Evolutionary conservation across 2,888 invertebrate genomes (phyloP), one percentile per base, ranked within the genome.

Genomic region (Odontothrips loti): DNA sequence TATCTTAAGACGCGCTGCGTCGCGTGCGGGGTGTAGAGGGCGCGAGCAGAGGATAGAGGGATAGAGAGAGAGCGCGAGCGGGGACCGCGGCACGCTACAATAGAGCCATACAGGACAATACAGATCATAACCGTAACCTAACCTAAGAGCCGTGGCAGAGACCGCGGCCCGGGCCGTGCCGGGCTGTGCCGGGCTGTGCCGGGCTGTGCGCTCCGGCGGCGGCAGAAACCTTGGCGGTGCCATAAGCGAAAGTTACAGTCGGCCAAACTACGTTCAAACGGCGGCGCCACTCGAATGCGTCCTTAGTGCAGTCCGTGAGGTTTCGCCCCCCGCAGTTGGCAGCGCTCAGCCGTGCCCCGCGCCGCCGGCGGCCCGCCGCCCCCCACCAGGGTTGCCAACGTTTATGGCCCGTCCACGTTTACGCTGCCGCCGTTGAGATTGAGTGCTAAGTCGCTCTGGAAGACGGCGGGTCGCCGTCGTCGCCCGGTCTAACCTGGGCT

Each of bases 241-340:
- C 68, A 75, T 75, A 75, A 75, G 68, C 23, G 68, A 75, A 75
- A 75, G 68, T 75, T 75, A 75, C 68, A 75, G 68, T 75, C 68
- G 27, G 23, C 68, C 68, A 75, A 75, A 75, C 68, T 75, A 75
- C 68, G 68, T 75, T 75, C 68, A 23, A 75, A 75, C 68, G 68
- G 68, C 68, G 68, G 3, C 68, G 68, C 27, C 68, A 27, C n/a
- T n/a, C 68, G 23, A 58, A 58, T 68, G 68, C 68, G n/a, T 68
- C 68, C 68, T 27, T 75, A 75, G 68, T 75, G 68, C 68, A 75
- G 68, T 58, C 58, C 58, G 58, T 6, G 58, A 17, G 58, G n/a
- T n/a, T n/a, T 15, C 58, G 20, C 17, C 15, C 58, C 58, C 58
- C 11, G 6, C 58, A 43, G 34, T 43, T 43, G 34, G 34, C 34